Base-by-base conservation (phyloP, 2,888 invertebrate species). In the Apeira syringaria region DNA sequence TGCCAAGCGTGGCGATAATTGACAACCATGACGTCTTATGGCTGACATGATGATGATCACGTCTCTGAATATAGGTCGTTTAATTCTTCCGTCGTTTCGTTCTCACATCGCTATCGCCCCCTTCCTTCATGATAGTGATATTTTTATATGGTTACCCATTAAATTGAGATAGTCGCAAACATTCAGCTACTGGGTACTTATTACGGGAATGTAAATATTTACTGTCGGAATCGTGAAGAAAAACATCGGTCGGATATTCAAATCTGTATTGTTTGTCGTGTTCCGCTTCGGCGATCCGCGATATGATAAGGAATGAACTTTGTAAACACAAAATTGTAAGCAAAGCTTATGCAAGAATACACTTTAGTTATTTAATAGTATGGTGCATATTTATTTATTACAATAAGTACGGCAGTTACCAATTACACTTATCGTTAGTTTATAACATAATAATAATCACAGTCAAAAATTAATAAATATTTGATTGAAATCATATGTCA, bases 221-320 rank as follows among this genome's bases (percentile, higher is more conserved):
- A 47, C 40, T 8, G 20, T 26, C 2, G 38, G 41, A 38, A 41
- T 48, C 47, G 35, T 13, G 39, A 38, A 35, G 40, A 38, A 33
- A 59, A 58, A 56, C 38, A 48, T 52, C 32, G 45, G 47, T 53
- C 47, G 47, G 35, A 38, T 51, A 55, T 58, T 51, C 32, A 50
- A 51, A 48, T 53, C 50, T 53, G 50, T 27, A 25, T 56, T 57
- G 54, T 58, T 56, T 50, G 48, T 44, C 39, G 25, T 47, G 38
- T 52, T 55, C 32, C 36, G 45, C 36, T 51, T 35, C 31, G 47
- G 11, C 33, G 48, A 50, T 43, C 40, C 32, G 29, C n/a, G n/a
- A n/a, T n/a, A n/a, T 38, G 49, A 58, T 54, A 30, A 36, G 37
- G 38, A 52, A 36, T 54, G 33, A 36, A 41, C 44, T 42, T 39